Conservation (phyloP, 2,797 vertebrate genomes). For the Myoxocephalus aenaeus region DNA sequence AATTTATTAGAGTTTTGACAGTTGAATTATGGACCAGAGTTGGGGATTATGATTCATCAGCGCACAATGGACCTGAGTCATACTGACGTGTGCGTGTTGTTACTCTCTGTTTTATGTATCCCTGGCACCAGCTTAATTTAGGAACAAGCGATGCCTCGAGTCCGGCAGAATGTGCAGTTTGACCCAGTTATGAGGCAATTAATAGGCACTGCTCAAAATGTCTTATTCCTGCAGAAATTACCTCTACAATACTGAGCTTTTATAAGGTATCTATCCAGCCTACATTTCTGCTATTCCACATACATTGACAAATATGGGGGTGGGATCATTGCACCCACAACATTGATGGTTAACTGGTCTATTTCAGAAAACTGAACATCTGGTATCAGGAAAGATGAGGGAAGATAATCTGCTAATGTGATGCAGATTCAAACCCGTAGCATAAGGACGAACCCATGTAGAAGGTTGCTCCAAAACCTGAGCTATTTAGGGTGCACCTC, state of each 20-base stretch:
- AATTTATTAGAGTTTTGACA: slow-evolving; percentile 39
- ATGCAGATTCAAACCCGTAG: too few species aligned
- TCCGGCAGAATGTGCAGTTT: slow-evolving; percentile 31
- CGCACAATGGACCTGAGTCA: slow-evolving; percentile 49
- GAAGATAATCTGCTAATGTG: too few species aligned
- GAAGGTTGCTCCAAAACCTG: too few species aligned
- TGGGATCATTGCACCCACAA: too few species aligned
- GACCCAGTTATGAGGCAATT: slow-evolving; percentile 33
- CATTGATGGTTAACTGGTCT: too few species aligned
- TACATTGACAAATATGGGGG: too few species aligned
- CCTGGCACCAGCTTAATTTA: slow-evolving; percentile 46
- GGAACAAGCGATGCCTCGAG: slow-evolving; percentile 13
- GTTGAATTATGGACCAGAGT: slow-evolving; percentile 47
- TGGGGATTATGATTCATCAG: slow-evolving; percentile 50
- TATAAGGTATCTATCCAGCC: background rate
- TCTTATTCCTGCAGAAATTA: slow-evolving; percentile 21
- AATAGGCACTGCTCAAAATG: slow-evolving; percentile 18
- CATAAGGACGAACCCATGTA: too few species aligned
- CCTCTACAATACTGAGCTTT: slow-evolving; percentile 1
- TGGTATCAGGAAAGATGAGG: too few species aligned
- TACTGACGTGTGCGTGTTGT: slow-evolving; percentile 18
- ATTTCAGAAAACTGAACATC: too few species aligned
- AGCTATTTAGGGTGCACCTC: too few species aligned
- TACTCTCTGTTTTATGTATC: slow-evolving; percentile 39
- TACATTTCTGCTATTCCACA: background rate